Evolutionary conservation across 2,888 invertebrate species (phyloP).

Genomic region (Habroteleia sp.): DNA sequence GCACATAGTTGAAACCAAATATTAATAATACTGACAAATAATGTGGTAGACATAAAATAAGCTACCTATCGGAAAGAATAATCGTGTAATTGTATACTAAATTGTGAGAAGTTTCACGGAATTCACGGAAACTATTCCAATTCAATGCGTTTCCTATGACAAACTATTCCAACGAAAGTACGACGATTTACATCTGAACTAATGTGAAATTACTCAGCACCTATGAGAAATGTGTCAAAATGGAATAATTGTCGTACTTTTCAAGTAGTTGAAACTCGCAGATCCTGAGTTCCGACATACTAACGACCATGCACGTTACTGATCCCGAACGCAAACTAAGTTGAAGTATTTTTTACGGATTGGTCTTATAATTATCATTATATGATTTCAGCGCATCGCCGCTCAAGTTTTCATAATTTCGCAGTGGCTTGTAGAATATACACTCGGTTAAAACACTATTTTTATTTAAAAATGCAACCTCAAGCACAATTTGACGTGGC

Average conservation of each 20-base stretch:
- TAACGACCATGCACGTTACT: slow-evolving; percentile 43
- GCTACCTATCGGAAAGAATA: slow-evolving; percentile 9
- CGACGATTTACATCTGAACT: slow-evolving; percentile 56
- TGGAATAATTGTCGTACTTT: slow-evolving; percentile 59
- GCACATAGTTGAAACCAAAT: too few relatives aligned
- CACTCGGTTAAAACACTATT: too few relatives aligned
- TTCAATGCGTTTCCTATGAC: slow-evolving; percentile 51
- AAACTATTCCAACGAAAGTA: slow-evolving; percentile 56
- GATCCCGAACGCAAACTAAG: slow-evolving; percentile 38
- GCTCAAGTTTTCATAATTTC: too few relatives aligned
- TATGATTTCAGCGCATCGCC: too few relatives aligned
- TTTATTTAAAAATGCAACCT: too few relatives aligned
- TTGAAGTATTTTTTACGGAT: slow-evolving; percentile 28
- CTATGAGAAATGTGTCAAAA: slow-evolving; percentile 61
- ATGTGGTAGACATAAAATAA: slow-evolving; percentile 35
- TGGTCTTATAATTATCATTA: too few relatives aligned
- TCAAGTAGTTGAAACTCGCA: slow-evolving; percentile 52
- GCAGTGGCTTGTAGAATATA: too few relatives aligned
- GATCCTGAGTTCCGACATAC: slow-evolving; percentile 31
- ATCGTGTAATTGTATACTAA: slow-evolving; percentile 20
- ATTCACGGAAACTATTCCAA: slow-evolving; percentile 51
- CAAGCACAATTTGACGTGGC: too few relatives aligned
- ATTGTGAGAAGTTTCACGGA: slow-evolving; percentile 25
- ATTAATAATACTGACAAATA: too few relatives aligned
- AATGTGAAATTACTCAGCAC: slow-evolving; percentile 53